phyloP scores from a whole-genome alignment of 2,797 vertebrate species.

The Enteromius afrohamiltoni region DNA sequence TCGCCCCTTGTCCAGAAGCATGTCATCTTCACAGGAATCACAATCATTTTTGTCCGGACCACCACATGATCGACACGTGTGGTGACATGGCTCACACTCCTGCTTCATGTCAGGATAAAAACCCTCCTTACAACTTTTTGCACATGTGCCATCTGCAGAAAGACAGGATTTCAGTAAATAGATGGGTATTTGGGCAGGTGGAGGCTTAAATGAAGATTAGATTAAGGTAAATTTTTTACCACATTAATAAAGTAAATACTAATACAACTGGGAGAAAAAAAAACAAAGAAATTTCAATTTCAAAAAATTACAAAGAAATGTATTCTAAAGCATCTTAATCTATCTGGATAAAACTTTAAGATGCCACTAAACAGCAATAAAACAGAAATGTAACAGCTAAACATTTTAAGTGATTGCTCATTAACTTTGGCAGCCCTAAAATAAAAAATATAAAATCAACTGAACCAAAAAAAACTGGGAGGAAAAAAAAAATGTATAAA shows the following conservation, averaged over 20 bases:
- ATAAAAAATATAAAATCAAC: neutral
- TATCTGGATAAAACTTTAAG: neutral
- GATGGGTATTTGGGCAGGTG: neutral
- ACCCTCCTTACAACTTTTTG: slow-evolving; percentile 71
- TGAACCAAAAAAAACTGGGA: neutral
- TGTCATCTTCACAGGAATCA: slow-evolving; percentile 74
- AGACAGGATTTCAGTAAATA: neutral
- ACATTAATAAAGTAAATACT: too few relatives aligned
- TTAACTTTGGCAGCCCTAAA: neutral
- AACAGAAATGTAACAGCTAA: neutral
- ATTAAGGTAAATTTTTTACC: neutral
- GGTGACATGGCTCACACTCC: slow-evolving; percentile 78
- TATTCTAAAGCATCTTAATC: neutral
- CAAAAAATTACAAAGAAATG: neutral
- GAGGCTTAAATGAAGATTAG: neutral
- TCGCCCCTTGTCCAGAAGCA: slow-evolving; percentile 67
- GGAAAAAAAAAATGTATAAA: neutral
- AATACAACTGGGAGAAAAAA: neutral
- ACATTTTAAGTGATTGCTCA: neutral
- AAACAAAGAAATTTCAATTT: neutral
- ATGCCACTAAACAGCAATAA: neutral
- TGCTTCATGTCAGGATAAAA: slow-evolving; percentile 70
- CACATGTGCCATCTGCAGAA: slow-evolving; percentile 72
- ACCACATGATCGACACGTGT: slow-evolving; percentile 71
- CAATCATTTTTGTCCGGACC: slow-evolving; percentile 78